These are phyloP conservation scores for Labrus mixtus DNA, from an alignment of 2,113 vertebrate genomes.

Conservation along the genomic window DNA sequence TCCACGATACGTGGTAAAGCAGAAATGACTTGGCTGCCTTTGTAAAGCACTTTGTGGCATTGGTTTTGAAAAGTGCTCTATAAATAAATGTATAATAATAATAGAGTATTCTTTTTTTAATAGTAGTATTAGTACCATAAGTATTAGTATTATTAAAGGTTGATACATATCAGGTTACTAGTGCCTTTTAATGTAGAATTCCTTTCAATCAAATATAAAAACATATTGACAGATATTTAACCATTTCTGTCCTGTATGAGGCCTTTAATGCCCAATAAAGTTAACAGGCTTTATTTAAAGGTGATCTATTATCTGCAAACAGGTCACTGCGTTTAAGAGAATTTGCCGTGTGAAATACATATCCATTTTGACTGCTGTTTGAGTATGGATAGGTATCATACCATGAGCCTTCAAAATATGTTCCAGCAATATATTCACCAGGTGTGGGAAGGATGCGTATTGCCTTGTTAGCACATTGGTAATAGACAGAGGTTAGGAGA, in stretches of 20 bases:
- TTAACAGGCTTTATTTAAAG: not conserved
- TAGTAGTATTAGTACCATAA: too few relatives aligned
- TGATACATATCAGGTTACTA: too few relatives aligned
- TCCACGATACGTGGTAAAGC: too few relatives aligned
- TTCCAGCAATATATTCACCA: conserved; percentile 51
- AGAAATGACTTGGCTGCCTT: too few relatives aligned
- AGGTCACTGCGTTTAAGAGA: conserved; percentile 1
- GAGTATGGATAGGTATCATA: conserved; percentile 17
- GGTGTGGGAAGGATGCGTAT: conserved; percentile 70
- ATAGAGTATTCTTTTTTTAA: too few relatives aligned
- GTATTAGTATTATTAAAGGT: too few relatives aligned
- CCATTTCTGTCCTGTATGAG: not conserved
- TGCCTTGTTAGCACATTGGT: conserved; percentile 78
- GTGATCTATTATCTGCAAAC: not conserved
- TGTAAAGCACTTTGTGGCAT: too few relatives aligned
- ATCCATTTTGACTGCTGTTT: conserved; percentile 18
- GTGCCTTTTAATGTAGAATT: too few relatives aligned
- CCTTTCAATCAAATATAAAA: too few relatives aligned
- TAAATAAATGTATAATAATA: too few relatives aligned
- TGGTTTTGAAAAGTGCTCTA: too few relatives aligned
- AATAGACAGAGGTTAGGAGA: conserved; percentile 74
- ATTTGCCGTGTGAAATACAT: conserved; percentile 2
- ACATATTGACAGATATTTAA: too few relatives aligned
- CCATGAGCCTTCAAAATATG: conserved; percentile 40
- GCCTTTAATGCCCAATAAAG: not conserved